Evolutionary conservation across 2,113 vertebrate genomes (phyloP), one percentile per base, ranked within the genome.

Genomic region (Triplophysa dalaica): DNA sequence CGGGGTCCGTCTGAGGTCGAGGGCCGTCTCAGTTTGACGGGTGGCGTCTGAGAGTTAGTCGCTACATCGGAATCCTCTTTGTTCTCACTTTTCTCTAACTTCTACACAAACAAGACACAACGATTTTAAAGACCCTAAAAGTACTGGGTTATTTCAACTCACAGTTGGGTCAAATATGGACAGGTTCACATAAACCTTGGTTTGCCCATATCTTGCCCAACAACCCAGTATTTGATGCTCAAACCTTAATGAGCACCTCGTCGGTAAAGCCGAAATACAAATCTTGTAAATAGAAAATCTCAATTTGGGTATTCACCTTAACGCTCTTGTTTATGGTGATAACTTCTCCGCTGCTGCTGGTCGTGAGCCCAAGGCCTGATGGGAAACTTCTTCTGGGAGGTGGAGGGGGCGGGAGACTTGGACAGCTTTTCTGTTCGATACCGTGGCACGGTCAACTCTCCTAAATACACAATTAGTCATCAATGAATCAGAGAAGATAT

Each of bases 381-480:
- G 97, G 97, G 90, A 98, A 98, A 86, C 97, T 98, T 7, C 96
- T 93, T 41, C 96, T 95, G 0, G 97, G 97, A 0, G 96, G 97
- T 0, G 97, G 96, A 0, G 97, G 97, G 0, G 97, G 97, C 0
- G 97, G n/a, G 97, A 0, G 96, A 98, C 82, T 99, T 99, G 68
- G 97, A 98, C 1, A 94, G 95, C 82, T 99, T 98, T 85, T 98
- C 97, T 0, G 96, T 96, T 0, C 96, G 94, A 84, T 96, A 98
- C 16, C 95, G 89, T 0, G 95, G 90, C 81, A 98, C 95, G 0
- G 90, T 95, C 86, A 97, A 89, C 76, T 99, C 97, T 66, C 96
- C 97, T 98, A 83, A 63, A 22, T 60, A 65, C 26, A 50, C 41
- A 64, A 21, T 73, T 1, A 33, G 50, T 14, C 19, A 38, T 33